Evolutionary conservation across 1,140 invertebrate species (phyloP), one percentile per base, ranked within the genome.

Genomic region (Neodiprion lecontei): DNA sequence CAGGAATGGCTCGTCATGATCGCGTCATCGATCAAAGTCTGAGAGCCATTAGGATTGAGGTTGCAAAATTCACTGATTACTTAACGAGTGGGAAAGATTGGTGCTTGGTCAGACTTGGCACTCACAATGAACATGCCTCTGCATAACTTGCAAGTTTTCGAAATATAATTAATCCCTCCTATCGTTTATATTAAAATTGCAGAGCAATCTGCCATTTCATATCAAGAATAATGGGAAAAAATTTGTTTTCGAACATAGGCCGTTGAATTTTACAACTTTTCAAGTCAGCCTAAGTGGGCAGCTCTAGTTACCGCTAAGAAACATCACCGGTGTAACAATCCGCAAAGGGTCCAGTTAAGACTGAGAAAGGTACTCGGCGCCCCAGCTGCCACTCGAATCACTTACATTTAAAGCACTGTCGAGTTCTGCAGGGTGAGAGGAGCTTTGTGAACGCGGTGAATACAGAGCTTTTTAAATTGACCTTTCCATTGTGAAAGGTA

Each of bases 301-400:
- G 76, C 73, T 74, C 48, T 65, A 40, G 28, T 40, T 40, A 40
- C 28, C 28, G 2, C 1, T 72, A 76, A 76, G 75, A 71, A 78
- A 75, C 75, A 75, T 75, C 47, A 73, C 49, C 17, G 53, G 72
- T 65, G 49, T 65, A 67, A 50, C 71, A 74, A 73, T 71, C 75
- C 70, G 28, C 12, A 74, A 70, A 73, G 69, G 67, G 72, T 74
- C 74, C 74, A 74, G 74, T 72, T 78, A 72, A 72, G 69, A 68
- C 66, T 73, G 71, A 69, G 75, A 69, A 72, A 75, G 75, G 77
- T 75, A 75, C 75, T 75, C 72, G 69, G 67, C 74, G 69, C 75
- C 74, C 76, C 72, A 73, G 72, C 74, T 74, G 67, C 67, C 67
- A 72, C 71, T 61, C 11, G 71, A 47, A 74, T 69, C 70, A 75